Evolutionary conservation across 2,888 invertebrate species (phyloP).

Genomic region (Acronicta alni): DNA sequence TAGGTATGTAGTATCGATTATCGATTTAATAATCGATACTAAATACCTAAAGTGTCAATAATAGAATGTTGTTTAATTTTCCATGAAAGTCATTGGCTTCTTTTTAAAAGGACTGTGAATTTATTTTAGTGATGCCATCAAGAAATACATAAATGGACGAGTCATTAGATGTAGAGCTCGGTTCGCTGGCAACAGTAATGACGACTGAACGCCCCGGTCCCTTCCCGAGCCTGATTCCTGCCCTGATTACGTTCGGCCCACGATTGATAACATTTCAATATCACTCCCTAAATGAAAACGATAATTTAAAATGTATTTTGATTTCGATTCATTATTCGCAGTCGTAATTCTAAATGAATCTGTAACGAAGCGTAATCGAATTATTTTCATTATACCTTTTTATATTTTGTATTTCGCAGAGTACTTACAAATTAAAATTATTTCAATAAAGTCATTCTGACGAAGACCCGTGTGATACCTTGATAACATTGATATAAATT

Average conservation of each 20-base stretch:
- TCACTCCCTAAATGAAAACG: conserved; percentile 52
- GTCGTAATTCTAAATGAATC: conserved; percentile 29
- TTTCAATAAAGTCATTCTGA: no score
- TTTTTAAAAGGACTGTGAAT: no score
- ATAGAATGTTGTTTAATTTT: no score
- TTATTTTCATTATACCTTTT: conserved; percentile 7
- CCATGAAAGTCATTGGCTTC: no score
- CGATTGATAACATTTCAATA: conserved; percentile 57
- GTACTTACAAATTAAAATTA: not conserved
- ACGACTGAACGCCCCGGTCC: conserved; percentile 35
- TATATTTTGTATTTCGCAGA: not conserved
- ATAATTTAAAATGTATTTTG: conserved; percentile 54
- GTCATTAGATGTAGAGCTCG: conserved; percentile 60
- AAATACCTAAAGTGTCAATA: no score
- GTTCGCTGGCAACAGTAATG: conserved; percentile 54
- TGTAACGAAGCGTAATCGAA: conserved; percentile 19
- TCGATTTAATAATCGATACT: no score
- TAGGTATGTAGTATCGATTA: no score
- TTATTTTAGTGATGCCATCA: no score
- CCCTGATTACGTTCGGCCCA: conserved; percentile 51
- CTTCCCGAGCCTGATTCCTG: conserved; percentile 52
- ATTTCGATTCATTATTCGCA: conserved; percentile 46
- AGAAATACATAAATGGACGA: conserved; percentile 20
- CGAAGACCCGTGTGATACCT: no score
- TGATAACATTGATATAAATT: no score